These are phyloP conservation scores for Pseudorectes ferrugineus DNA, from an alignment of 2,113 vertebrate species.

Conservation along the genomic window DNA sequence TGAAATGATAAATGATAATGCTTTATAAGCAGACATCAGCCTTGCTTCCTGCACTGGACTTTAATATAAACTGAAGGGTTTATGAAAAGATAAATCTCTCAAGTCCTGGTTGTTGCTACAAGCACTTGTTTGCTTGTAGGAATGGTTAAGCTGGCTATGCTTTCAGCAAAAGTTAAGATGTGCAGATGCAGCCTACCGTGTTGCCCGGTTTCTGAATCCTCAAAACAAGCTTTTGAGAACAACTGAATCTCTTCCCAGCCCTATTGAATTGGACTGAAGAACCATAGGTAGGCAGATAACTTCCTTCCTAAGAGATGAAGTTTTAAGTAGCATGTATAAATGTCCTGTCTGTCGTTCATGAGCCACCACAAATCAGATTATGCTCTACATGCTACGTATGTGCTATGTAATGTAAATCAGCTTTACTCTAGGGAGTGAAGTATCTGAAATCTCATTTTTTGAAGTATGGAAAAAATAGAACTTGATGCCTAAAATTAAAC, in stretches of 20 bases:
- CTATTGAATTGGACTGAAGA: not conserved
- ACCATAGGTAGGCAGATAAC: not conserved
- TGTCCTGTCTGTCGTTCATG: not conserved
- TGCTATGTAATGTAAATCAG: not conserved
- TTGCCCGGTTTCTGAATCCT: not conserved
- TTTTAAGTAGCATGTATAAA: not conserved
- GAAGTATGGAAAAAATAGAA: not conserved
- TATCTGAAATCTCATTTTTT: not conserved
- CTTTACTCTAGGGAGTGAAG: not conserved
- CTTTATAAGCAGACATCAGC: not conserved
- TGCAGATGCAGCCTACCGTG: not conserved
- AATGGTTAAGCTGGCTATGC: not conserved
- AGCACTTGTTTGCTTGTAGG: not conserved
- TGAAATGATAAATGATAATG: not conserved
- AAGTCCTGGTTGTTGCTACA: not conserved
- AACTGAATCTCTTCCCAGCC: not conserved
- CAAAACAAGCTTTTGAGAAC: not conserved
- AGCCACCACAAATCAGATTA: not conserved
- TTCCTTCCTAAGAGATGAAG: not conserved
- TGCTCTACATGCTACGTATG: not conserved
- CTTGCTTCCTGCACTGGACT: not conserved
- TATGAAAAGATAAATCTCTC: not conserved
- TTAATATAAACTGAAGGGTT: not conserved
- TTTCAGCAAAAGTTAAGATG: not conserved
- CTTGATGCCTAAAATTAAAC: not conserved